Conservation (phyloP, 1,140 invertebrate species). For the Popillia japonica region DNA sequence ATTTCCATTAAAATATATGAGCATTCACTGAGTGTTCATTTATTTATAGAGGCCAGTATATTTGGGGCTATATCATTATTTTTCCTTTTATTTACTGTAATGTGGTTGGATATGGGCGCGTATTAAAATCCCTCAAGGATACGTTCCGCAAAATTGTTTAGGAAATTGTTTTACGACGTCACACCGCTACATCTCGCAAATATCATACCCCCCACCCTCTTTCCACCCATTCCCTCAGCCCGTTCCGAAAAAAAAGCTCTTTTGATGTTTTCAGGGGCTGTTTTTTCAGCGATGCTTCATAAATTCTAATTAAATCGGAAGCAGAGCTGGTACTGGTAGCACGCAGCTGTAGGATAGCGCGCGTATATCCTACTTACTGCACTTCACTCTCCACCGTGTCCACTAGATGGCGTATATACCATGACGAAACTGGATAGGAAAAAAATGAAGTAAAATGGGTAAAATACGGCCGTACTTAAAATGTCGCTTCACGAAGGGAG, state of each 20-base stretch:
- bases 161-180: background rate
- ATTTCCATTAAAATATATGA: too few relatives aligned
- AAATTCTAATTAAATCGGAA: constrained; percentile 16
- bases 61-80: too few relatives aligned
- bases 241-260: background rate
- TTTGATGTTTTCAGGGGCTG: background rate
- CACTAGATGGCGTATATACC: background rate
- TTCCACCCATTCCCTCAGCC: background rate
- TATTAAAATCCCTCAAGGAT: too few relatives aligned
- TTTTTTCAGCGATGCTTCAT: background rate
- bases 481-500: background rate
- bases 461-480: constrained; percentile 12
- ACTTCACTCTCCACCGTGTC: background rate
- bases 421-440: background rate
- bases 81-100: too few relatives aligned
- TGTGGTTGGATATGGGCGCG: too few relatives aligned
- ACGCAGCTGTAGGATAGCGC: background rate
- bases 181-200: background rate
- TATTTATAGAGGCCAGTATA: too few relatives aligned
- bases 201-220: background rate
- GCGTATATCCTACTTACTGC: background rate
- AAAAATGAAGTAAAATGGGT: constrained; percentile 15
- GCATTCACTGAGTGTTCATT: too few relatives aligned
- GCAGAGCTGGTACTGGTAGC: background rate
- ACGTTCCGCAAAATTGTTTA: too few relatives aligned